phyloP scores from a whole-genome alignment of 1,140 invertebrate species.

The Pogonognathellus flavescens region DNA sequence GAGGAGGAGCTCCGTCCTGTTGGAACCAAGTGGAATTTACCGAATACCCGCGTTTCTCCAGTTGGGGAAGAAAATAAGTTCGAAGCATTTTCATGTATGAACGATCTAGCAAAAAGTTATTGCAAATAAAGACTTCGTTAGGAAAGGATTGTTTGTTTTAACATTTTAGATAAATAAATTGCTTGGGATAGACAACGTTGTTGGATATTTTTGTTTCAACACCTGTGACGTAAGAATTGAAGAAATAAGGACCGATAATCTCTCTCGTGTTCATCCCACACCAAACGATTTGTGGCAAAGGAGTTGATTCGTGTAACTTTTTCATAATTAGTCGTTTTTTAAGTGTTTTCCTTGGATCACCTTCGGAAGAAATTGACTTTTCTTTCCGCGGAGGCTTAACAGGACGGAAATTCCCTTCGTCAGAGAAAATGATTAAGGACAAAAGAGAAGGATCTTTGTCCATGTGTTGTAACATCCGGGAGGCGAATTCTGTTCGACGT shows the following conservation, averaged over 20 bases:
- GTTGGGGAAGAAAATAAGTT: slow-evolving; percentile 56
- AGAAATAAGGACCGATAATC: slow-evolving; percentile 65
- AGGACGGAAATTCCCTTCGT: slow-evolving; percentile 63
- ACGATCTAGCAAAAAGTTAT: slow-evolving; percentile 36
- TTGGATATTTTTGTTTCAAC: not conserved
- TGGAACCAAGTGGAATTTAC: slow-evolving; percentile 61
- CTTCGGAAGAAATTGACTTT: not conserved
- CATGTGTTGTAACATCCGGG: slow-evolving; percentile 47
- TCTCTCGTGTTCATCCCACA: slow-evolving; percentile 60
- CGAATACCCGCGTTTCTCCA: slow-evolving; percentile 51
- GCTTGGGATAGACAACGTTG: not conserved
- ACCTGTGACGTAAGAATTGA: slow-evolving; percentile 65
- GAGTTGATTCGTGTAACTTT: slow-evolving; percentile 55
- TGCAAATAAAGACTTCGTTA: not conserved
- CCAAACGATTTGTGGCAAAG: slow-evolving; percentile 64
- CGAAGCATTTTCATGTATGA: slow-evolving; percentile 62
- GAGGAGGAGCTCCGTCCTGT: slow-evolving; percentile 63
- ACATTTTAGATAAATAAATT: no score
- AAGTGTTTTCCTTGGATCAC: not conserved
- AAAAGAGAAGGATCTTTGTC: slow-evolving; percentile 57
- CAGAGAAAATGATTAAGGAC: slow-evolving; percentile 60
- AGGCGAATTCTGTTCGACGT: slow-evolving; percentile 53
- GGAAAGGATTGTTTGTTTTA: not conserved
- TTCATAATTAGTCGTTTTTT: not conserved
- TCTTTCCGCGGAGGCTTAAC: not conserved